Conservation (phyloP, 2,113 vertebrate species). For the Propithecus coquereli region DNA sequence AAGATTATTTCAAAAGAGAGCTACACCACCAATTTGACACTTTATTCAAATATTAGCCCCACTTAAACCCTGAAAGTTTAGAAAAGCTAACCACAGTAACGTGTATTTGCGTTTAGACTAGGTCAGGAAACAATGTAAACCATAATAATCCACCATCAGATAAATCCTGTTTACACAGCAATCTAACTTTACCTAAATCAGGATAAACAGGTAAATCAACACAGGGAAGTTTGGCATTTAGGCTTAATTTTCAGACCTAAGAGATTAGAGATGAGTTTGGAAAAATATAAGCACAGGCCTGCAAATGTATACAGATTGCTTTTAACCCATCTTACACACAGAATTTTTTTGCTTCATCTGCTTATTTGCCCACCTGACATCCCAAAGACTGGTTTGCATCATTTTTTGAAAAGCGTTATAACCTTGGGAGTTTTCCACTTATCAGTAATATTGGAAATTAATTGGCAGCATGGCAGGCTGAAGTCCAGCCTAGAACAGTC, state of each 20-base stretch:
- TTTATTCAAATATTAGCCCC: slow-evolving; percentile 43
- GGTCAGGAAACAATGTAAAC: slow-evolving; percentile 48
- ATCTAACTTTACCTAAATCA: slow-evolving; percentile 36
- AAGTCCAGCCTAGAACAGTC: background rate
- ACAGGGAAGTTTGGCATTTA: slow-evolving; percentile 31
- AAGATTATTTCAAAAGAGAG: slow-evolving; percentile 52
- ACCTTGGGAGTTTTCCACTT: slow-evolving; percentile 26
- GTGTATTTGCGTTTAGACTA: slow-evolving; percentile 38
- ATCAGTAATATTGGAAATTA: slow-evolving; percentile 15
- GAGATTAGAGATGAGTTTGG: slow-evolving; percentile 56
- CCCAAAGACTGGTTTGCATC: background rate
- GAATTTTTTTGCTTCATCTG: slow-evolving; percentile 18
- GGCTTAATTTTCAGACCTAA: slow-evolving; percentile 67
- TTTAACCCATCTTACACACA: background rate
- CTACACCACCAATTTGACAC: slow-evolving; percentile 7
- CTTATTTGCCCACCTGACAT: background rate
- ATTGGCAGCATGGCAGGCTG: background rate
- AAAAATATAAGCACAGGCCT: slow-evolving; percentile 37
- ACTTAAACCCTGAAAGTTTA: slow-evolving; percentile 46
- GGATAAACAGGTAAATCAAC: slow-evolving; percentile 58
- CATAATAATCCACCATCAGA: slow-evolving; percentile 34
- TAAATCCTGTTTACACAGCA: slow-evolving; percentile 43
- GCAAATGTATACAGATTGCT: slow-evolving; percentile 36
- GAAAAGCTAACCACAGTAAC: background rate
- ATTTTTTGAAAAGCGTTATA: background rate